These are phyloP conservation scores for Xanthorhoe spadicearia DNA, from an alignment of 2,888 invertebrate species.

Conservation along the genomic window DNA sequence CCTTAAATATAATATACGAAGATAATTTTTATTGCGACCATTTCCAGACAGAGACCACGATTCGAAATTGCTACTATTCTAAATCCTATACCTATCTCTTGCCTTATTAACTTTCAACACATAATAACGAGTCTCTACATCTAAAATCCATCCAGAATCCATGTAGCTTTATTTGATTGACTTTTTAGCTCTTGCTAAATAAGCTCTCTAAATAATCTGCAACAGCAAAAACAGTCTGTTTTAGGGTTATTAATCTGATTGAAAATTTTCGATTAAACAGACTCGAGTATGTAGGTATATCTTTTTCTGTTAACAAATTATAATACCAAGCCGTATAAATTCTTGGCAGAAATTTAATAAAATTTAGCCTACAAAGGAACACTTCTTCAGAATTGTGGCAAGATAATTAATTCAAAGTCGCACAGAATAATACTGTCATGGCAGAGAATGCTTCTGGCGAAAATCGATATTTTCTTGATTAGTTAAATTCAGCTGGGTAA, in stretches of 20 bases:
- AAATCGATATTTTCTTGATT: constrained; percentile 39
- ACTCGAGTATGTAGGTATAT: neutral
- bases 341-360: constrained; percentile 23
- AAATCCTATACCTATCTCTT: no score
- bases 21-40: no score
- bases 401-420: constrained; percentile 44
- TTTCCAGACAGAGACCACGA: no score
- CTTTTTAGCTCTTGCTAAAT: no score
- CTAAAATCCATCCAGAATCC: no score
- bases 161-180: no score
- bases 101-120: no score
- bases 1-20: no score
- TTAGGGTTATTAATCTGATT: neutral
- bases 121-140: no score
- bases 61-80: no score
- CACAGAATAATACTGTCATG: constrained; percentile 24
- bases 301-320: constrained; percentile 10
- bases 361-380: constrained; percentile 39
- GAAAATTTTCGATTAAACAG: neutral
- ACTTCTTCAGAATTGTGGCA: constrained; percentile 38
- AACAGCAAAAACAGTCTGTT: no score
- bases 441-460: constrained; percentile 33
- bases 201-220: no score
- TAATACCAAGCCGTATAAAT: constrained; percentile 28
- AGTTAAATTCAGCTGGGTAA: neutral